Conservation (phyloP, 2,888 invertebrate genomes). For the Standfussiana lucernea region DNA sequence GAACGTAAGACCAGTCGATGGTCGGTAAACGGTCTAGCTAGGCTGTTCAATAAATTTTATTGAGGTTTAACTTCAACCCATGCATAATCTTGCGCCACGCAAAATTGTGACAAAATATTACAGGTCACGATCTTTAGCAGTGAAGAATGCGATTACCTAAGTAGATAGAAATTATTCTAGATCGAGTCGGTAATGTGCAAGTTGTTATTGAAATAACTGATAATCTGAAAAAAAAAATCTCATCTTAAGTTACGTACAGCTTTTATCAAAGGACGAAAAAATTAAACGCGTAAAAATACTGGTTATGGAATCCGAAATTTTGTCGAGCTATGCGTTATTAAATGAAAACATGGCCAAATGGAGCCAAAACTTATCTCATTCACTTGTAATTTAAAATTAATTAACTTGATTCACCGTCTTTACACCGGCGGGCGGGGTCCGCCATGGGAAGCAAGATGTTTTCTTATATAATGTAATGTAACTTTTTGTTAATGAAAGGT, state of each 20-base stretch:
- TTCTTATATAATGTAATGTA: conserved; percentile 14
- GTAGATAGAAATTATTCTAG: not conserved
- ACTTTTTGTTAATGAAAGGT: conserved; percentile 21
- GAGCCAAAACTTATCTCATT: not conserved
- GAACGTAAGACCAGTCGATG: conserved; percentile 36
- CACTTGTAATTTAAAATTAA: conserved; percentile 14
- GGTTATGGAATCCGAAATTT: not conserved
- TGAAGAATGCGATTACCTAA: conserved; percentile 5
- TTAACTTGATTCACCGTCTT: not conserved
- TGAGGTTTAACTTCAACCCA: conserved; percentile 2
- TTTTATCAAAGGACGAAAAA: not conserved
- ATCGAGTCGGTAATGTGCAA: not conserved
- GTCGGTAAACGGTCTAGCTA: conserved; percentile 6
- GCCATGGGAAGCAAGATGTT: conserved; percentile 6
- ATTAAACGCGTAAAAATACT: not conserved
- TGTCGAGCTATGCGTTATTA: too few species aligned
- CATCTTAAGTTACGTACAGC: not conserved
- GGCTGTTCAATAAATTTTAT: not conserved
- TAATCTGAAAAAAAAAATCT: not conserved
- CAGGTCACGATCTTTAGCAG: conserved; percentile 13
- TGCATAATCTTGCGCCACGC: conserved; percentile 11
- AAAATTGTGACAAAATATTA: conserved; percentile 1
- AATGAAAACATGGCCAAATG: not conserved
- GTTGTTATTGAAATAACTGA: not conserved
- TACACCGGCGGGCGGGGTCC: not conserved